phyloP scores from a whole-genome alignment of 2,113 vertebrate species.

The Gnathonemus longibarbis region DNA sequence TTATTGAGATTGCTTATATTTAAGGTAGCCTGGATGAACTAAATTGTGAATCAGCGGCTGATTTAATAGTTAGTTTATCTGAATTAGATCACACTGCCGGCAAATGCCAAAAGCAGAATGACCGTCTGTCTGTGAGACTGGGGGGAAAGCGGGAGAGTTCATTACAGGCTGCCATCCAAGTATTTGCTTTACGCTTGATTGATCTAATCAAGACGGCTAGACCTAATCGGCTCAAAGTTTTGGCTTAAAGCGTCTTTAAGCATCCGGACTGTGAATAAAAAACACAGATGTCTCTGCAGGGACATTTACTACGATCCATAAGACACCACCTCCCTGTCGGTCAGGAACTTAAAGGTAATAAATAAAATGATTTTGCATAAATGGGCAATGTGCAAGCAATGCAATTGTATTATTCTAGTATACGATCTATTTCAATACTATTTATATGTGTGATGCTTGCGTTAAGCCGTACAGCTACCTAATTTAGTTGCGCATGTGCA shows the following conservation, averaged over 20 bases:
- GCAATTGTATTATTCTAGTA: neutral
- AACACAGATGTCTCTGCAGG: neutral
- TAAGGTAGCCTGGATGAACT: neutral
- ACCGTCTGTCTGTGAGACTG: neutral
- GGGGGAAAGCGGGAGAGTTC: neutral
- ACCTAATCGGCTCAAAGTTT: neutral
- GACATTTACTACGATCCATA: neutral
- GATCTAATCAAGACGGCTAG: neutral
- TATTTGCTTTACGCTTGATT: neutral
- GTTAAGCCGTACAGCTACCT: neutral
- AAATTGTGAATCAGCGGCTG: neutral
- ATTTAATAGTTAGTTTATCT: neutral
- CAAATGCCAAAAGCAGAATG: neutral
- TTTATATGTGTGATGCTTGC: neutral
- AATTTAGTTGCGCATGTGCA: neutral
- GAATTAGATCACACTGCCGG: neutral
- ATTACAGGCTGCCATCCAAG: neutral
- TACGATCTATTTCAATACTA: neutral
- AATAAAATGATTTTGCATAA: neutral
- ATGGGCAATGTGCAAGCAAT: neutral
- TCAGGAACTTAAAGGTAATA: neutral
- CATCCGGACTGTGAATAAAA: neutral
- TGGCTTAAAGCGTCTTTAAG: neutral
- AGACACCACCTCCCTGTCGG: neutral
- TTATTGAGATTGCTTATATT: neutral